Base-by-base conservation (phyloP, 2,888 invertebrate species). In the Syrphus vitripennis region DNA sequence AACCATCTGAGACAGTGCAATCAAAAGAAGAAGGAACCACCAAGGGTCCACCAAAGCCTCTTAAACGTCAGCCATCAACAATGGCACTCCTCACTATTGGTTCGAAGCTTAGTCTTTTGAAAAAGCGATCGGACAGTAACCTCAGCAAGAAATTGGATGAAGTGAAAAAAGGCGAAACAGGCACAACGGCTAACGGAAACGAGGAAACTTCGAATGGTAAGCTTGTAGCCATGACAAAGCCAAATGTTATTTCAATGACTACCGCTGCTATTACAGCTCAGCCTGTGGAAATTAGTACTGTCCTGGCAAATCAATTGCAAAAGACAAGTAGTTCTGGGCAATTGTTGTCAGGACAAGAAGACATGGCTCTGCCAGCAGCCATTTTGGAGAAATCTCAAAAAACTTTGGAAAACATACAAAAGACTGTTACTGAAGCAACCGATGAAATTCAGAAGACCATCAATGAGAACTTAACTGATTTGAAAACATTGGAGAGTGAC, bases 251-350 rank as follows among this genome's bases (percentile, higher is more conserved):
- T 50, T 94, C 94, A 19, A 94, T 94, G 94, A 94, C 94, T 14
- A 94, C 94, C 5, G 94, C 94, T 21, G 94, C 94, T 6, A 94
- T 94, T 67, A 93, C 94, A 67, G 93, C 94, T 6, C 94, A 94
- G 82, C 94, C 94, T 2, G 90, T 94, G 80, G 93, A 94, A 90
- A 93, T 94, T 12, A 94, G 94, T 3, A 93, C 94, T 45, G 93
- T 93, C 42, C 93, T 94, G 7, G 94, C 94, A 3, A 94, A 94
- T 88, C 94, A 94, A 89, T 88, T 94, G 78, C 71, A 84, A 63
- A 88, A 87, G 70, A 76, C 87, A 50, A 87, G 6, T 53, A 86
- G 82, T 70, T 80, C 87, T 53, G 87, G 77, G 48, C 88, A 83
- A 75, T 61, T 83, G 61, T 61, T 83, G 76, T 61, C 88, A 61